These are phyloP conservation scores for Protonibea diacanthus DNA, from an alignment of 2,797 vertebrate genomes.

Conservation along the genomic window DNA sequence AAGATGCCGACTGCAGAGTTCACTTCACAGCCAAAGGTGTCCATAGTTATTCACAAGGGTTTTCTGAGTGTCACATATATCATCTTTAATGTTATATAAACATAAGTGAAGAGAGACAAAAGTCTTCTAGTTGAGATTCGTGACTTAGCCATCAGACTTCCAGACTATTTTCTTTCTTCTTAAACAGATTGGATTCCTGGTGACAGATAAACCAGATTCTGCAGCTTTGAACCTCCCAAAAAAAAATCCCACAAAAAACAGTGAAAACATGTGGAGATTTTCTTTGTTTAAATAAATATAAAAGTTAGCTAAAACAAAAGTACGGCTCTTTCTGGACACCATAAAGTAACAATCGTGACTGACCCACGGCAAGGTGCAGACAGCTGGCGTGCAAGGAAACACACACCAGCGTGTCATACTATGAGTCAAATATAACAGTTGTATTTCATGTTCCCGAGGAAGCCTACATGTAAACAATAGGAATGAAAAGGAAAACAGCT, in stretches of 20 bases:
- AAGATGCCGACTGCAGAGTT: too few relatives aligned
- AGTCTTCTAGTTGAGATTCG: not conserved
- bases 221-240: not conserved
- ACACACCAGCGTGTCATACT: not conserved
- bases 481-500: conserved; percentile 22
- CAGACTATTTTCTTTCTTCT: not conserved
- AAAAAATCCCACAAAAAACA: not conserved
- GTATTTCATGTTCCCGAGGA: conserved; percentile 26
- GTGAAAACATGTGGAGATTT: too few relatives aligned
- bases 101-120: conserved; percentile 3
- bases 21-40: too few relatives aligned
- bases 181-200: not conserved
- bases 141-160: not conserved
- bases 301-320: not conserved
- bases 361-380: conserved; percentile 12
- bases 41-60: too few relatives aligned
- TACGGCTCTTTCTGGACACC: not conserved
- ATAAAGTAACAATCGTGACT: not conserved
- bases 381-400: not conserved
- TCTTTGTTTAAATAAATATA: not conserved
- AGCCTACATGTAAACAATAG: conserved; percentile 35
- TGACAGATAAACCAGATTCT: not conserved
- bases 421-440: conserved; percentile 24
- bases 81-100: too few relatives aligned
- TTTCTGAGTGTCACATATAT: too few relatives aligned